Conservation (phyloP, 2,797 vertebrate species). For the Xiphophorus birchmanni region DNA sequence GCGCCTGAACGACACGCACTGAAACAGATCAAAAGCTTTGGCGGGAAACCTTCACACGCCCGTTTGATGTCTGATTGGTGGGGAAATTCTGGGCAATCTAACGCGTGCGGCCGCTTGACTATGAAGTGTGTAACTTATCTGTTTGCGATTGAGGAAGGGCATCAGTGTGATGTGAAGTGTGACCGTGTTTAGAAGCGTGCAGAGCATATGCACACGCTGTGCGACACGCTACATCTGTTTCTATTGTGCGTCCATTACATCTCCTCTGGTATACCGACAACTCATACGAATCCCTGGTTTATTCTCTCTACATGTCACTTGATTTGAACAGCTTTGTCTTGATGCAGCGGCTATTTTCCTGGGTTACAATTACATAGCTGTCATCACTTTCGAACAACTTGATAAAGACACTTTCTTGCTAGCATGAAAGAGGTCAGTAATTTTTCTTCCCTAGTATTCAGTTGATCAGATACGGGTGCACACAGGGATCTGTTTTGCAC, state of each 20-base stretch:
- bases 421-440: not conserved
- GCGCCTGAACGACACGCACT: constrained; percentile 56
- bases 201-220: constrained; percentile 22
- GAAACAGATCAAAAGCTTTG: constrained; percentile 67
- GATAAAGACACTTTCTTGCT: not conserved
- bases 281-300: not conserved
- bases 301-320: not conserved
- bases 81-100: constrained; percentile 50
- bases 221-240: constrained; percentile 48
- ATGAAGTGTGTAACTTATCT: constrained; percentile 49
- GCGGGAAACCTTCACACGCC: constrained; percentile 41
- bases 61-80: constrained; percentile 75
- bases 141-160: constrained; percentile 47
- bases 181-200: constrained; percentile 27
- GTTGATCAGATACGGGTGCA: too few species aligned
- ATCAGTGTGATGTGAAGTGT: constrained; percentile 36
- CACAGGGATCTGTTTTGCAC: not conserved
- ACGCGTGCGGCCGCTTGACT: constrained; percentile 34
- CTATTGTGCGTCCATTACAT: constrained; percentile 10
- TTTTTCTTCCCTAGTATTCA: too few species aligned
- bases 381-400: not conserved
- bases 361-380: not conserved
- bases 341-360: not conserved
- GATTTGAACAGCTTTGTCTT: not conserved
- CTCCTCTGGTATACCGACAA: not conserved